Conservation (phyloP, 2,888 invertebrate genomes). For the Saturnia japonica region DNA sequence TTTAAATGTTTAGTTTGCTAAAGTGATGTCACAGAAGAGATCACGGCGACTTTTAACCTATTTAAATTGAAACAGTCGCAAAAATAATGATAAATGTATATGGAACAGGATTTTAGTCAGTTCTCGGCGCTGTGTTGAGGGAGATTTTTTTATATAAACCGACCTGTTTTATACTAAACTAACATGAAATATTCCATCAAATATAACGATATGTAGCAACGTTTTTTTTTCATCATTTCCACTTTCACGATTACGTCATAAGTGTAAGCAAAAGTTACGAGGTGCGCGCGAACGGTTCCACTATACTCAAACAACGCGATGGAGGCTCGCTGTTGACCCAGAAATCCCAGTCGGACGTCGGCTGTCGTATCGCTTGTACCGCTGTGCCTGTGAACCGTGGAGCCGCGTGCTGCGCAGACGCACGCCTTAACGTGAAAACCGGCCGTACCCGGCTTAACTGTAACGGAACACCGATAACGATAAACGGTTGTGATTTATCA, state of each 20-base stretch:
- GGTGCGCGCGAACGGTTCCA: not conserved
- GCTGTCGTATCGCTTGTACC: not conserved
- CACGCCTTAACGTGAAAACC: not conserved
- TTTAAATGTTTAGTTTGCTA: no score
- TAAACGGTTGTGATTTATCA: slow-evolving; percentile 5
- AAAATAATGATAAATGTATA: not conserved
- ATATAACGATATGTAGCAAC: not conserved
- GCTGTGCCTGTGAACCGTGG: not conserved
- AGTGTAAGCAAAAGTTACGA: not conserved
- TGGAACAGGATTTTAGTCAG: not conserved
- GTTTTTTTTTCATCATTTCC: slow-evolving; percentile 1
- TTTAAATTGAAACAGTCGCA: no score
- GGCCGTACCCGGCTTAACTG: not conserved
- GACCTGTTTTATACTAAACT: not conserved
- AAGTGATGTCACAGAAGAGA: no score
- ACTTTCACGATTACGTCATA: not conserved
- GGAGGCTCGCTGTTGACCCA: slow-evolving; percentile 48
- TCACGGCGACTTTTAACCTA: no score
- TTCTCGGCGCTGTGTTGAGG: not conserved
- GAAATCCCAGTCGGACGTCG: slow-evolving; percentile 28
- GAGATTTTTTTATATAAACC: not conserved
- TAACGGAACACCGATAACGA: not conserved
- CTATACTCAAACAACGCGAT: not conserved
- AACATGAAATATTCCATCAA: not conserved
- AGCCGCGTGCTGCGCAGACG: not conserved